A percentile compares a stretch with the other conserved stretches of the same genome.
phyloP scores from a whole-genome alignment of 2,797 vertebrate species.

The Schizopygopsis malacanthus region DNA sequence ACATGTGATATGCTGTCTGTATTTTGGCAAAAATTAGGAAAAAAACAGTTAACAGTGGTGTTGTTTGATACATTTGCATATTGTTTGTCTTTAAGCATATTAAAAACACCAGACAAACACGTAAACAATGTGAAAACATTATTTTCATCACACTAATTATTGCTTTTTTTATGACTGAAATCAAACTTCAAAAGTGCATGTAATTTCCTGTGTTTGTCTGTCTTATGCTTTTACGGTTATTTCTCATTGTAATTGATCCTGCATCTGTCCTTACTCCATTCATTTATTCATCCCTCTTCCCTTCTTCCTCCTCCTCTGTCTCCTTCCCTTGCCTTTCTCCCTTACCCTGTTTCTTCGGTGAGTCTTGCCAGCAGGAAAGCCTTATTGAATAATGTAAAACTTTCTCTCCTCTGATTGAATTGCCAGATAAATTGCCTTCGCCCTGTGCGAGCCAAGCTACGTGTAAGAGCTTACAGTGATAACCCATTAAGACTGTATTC shows the following conservation, averaged over 20 bases:
- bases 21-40: no score
- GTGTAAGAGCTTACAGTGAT: slow-evolving; percentile 64
- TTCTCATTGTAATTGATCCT: neutral
- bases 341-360: neutral
- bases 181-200: neutral
- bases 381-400: slow-evolving; percentile 62
- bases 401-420: slow-evolving; percentile 57
- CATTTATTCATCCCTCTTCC: slow-evolving; percentile 30
- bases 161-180: neutral
- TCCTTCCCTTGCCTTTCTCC: slow-evolving; percentile 18
- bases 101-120: neutral
- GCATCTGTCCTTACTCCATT: slow-evolving; percentile 11
- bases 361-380: slow-evolving; percentile 46
- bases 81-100: neutral
- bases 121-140: neutral
- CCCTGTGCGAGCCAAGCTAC: slow-evolving; percentile 47
- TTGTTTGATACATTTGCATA: neutral
- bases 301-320: slow-evolving; percentile 24
- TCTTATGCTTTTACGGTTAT: neutral
- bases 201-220: slow-evolving; percentile 19
- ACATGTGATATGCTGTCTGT: no score
- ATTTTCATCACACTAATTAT: neutral
- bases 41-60: neutral
- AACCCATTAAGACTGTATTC: slow-evolving; percentile 63
- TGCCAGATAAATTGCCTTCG: slow-evolving; percentile 56